These are phyloP conservation scores for Halictus quadricinctus DNA, from an alignment of 2,888 invertebrate genomes.

Conservation along the genomic window DNA sequence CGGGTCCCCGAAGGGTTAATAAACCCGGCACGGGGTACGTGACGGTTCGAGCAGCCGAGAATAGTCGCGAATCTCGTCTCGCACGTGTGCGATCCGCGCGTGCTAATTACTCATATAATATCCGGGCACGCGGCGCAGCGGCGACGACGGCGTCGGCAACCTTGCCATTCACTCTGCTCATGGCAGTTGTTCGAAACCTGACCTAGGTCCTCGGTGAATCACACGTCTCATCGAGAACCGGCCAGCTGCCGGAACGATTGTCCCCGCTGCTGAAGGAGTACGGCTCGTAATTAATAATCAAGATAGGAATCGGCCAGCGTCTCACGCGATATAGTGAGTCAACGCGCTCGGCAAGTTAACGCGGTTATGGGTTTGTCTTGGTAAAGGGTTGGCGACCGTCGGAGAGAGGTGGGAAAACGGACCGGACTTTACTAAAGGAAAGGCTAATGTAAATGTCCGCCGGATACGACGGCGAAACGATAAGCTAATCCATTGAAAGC, in stretches of 20 bases:
- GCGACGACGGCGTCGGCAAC: neutral
- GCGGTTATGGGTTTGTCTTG: conserved; percentile 1
- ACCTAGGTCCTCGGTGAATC: conserved; percentile 48
- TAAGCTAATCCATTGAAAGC: conserved; percentile 60
- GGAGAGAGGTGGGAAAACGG: conserved; percentile 17
- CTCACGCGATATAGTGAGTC: conserved; percentile 45
- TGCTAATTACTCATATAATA: conserved; percentile 62
- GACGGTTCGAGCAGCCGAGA: neutral
- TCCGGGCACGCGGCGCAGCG: conserved; percentile 27
- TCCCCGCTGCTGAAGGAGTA: neutral
- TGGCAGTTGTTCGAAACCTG: conserved; percentile 10
- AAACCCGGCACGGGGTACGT: conserved; percentile 15
- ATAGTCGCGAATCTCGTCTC: conserved; percentile 18
- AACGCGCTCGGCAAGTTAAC: conserved; percentile 46
- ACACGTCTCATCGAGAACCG: neutral
- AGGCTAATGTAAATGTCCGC: conserved; percentile 59
- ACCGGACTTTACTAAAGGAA: conserved; percentile 36
- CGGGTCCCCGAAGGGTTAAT: conserved; percentile 23
- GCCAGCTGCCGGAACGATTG: conserved; percentile 8
- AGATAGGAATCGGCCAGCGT: conserved; percentile 49
- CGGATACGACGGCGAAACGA: conserved; percentile 53
- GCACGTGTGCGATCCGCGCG: conserved; percentile 16
- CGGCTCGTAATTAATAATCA: conserved; percentile 52
- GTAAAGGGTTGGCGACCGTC: conserved; percentile 4
- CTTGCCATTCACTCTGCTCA: conserved; percentile 1